Percentiles rank a stretch among this genome's conserved stretches.
Conservation (phyloP, 1,140 invertebrate species). For the Sogatella furcifera region DNA sequence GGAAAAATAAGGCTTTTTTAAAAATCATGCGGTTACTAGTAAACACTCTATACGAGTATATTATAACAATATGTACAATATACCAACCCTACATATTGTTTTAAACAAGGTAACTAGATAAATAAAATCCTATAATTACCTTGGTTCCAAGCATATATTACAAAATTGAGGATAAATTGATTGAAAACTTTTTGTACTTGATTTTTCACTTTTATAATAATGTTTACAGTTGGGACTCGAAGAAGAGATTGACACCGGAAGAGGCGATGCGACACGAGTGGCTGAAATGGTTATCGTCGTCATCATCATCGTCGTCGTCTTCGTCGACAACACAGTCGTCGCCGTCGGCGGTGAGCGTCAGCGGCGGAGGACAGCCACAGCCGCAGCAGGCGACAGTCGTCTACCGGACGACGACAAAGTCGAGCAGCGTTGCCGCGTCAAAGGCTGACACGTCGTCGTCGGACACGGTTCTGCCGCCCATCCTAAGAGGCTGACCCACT, state of each 20-base stretch:
- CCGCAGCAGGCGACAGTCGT: neutral
- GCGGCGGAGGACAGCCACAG: too few species aligned
- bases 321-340: constrained; percentile 11
- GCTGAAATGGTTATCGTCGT: constrained; percentile 36
- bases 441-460: constrained; percentile 38
- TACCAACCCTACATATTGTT: too few species aligned
- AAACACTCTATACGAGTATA: too few species aligned
- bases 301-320: constrained; percentile 7
- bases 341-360: constrained; percentile 6
- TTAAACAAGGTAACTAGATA: too few species aligned
- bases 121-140: too few species aligned
- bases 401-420: constrained; percentile 2
- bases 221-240: constrained; percentile 77
- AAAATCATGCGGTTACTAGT: too few species aligned
- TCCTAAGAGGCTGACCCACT: constrained; percentile 37
- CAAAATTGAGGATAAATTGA: too few species aligned
- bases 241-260: constrained; percentile 82
- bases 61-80: too few species aligned
- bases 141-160: too few species aligned
- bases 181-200: too few species aligned
- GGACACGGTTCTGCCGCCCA: constrained; percentile 52
- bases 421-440: constrained; percentile 37
- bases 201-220: neutral
- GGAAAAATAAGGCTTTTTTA: too few species aligned
- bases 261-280: constrained; percentile 74